Percentiles rank a stretch among this genome's conserved stretches.
These are phyloP conservation scores for Leucopsar rothschildi DNA, from an alignment of 2,113 vertebrate genomes.

Conservation along the genomic window DNA sequence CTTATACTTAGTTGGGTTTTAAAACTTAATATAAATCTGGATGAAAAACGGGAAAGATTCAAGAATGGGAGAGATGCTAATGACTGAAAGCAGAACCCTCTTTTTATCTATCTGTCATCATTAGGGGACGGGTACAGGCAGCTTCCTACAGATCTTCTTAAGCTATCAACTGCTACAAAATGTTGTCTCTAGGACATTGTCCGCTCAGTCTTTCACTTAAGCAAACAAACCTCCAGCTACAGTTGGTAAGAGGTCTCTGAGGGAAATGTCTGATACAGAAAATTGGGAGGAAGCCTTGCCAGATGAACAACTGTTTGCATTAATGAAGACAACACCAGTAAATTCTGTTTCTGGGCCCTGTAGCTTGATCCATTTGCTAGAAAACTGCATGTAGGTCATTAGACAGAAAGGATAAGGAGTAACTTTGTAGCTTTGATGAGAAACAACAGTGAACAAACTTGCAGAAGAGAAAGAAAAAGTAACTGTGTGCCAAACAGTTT, in stretches of 20 bases:
- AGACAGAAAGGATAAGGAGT: neutral
- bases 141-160: neutral
- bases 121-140: neutral
- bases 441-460: neutral
- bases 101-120: neutral
- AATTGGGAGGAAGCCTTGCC: neutral
- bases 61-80: neutral
- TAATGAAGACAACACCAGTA: neutral
- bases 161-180: neutral
- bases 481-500: neutral
- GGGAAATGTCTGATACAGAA: neutral
- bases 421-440: neutral
- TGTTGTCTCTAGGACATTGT: neutral
- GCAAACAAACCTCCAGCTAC: constrained; percentile 29
- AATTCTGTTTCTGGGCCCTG: neutral
- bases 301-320: neutral
- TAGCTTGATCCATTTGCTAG: neutral
- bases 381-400: neutral
- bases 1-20: neutral
- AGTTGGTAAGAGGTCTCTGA: neutral
- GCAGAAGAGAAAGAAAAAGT: neutral
- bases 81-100: neutral
- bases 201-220: neutral
- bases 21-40: neutral
- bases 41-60: neutral